Base-by-base conservation (phyloP, 2,888 invertebrate genomes). In the Athetis lepigone region DNA sequence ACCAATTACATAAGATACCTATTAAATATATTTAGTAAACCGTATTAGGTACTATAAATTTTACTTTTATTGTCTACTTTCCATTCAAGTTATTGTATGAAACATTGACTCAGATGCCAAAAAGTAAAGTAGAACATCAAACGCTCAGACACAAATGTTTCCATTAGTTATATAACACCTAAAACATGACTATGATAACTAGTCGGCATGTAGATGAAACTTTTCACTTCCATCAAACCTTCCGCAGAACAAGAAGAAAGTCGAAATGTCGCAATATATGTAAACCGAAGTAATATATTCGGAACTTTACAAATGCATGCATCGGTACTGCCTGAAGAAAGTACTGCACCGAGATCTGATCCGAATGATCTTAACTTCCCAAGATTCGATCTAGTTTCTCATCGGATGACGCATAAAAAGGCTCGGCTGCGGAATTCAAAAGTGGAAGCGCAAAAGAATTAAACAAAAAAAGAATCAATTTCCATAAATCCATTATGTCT, bases 181-280 rank as follows among this genome's bases (percentile, higher is more conserved):
- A 43, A 69, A 33, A 49, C 54, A 70, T 57, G 51, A 59, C 59
- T 49, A 56, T 60, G 23, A 56, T 49, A 65, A 46, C 56, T 59
- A 58, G 65, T 58, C 49, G 49, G n/a, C 47, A 37, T 57, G 21
- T 63, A 39, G 51, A 77, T 46, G 27, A 61, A 49, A 73, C 73
- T 72, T 79, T 81, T 75, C 79, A 64, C 73, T 77, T 79, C 75
- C 75, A 70, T 63, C 50, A 59, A 47, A 51, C 49, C 61, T 70
- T 71, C 69, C 68, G 65, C 59, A 64, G 27, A 52, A 70, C 59
- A 57, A 59, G 33, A 75, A 67, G 80, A 71, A 79, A 77, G 72
- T 70, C 43, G 51, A 49, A 59, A 70, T 78, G 70, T 73, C 58
- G 73, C 69, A 79, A 79, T 66, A 70, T 46, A 25, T 43, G 61